Evolutionary conservation across 1,140 invertebrate genomes (phyloP).

Genomic region (Meloidogyne exigua): DNA sequence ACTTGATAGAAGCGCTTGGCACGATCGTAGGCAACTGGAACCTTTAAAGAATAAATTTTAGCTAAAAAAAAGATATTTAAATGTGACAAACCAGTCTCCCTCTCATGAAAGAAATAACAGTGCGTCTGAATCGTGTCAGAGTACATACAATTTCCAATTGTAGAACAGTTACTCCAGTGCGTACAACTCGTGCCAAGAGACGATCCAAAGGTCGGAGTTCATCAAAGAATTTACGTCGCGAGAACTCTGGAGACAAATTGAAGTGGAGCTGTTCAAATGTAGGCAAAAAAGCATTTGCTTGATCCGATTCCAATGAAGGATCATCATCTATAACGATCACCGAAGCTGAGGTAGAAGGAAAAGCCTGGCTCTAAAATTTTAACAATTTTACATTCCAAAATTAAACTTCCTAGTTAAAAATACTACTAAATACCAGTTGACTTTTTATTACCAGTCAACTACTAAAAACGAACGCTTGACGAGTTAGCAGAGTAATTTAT

Average conservation of each 20-base stretch:
- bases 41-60: background rate
- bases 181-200: conserved; percentile 15
- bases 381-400: background rate
- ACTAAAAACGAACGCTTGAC: background rate
- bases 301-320: background rate
- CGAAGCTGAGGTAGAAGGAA: background rate
- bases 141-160: conserved; percentile 36
- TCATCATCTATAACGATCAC: background rate
- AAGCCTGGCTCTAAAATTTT: background rate
- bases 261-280: background rate
- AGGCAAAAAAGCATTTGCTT: background rate
- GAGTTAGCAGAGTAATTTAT: background rate
- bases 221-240: conserved; percentile 7
- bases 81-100: conserved; percentile 20
- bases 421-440: background rate
- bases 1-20: conserved; percentile 26
- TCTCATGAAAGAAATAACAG: conserved; percentile 28
- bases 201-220: conserved; percentile 6
- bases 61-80: background rate
- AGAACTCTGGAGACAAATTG: background rate
- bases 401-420: background rate
- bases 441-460: background rate
- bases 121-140: conserved; percentile 30
- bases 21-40: conserved; percentile 22
- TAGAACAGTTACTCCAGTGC: conserved; percentile 28